Percentiles rank a stretch among this genome's conserved stretches.
phyloP scores from a whole-genome alignment of 2,113 vertebrate genomes.

The Melanerpes aurifrons region DNA sequence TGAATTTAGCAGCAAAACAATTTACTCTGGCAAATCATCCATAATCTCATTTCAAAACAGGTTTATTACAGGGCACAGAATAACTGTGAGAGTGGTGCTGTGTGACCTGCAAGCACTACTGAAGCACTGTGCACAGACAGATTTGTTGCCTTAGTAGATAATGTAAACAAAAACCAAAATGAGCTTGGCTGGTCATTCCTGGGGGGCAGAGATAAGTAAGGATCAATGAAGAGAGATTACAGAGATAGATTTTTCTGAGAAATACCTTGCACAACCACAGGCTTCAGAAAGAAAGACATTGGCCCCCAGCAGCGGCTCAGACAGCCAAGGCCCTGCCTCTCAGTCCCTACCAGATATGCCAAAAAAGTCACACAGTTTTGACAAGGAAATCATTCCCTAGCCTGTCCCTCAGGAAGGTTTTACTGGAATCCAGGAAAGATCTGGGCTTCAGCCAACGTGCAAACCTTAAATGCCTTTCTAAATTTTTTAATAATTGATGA shows the following conservation, averaged over 20 bases:
- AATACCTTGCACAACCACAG: neutral
- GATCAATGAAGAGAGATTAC: neutral
- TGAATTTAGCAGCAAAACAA: neutral
- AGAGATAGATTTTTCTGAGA: neutral
- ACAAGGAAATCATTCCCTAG: neutral
- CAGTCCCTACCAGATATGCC: accelerated
- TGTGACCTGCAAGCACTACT: neutral
- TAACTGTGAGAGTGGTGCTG: neutral
- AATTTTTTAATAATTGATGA: neutral
- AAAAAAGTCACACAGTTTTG: neutral
- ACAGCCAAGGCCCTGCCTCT: neutral
- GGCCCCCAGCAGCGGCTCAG: neutral
- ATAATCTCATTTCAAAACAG: neutral
- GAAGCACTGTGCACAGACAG: neutral
- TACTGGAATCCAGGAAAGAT: neutral
- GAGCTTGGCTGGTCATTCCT: neutral
- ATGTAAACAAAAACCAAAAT: neutral
- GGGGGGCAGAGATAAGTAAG: neutral
- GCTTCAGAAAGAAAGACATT: neutral
- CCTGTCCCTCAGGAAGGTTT: neutral
- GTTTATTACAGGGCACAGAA: neutral
- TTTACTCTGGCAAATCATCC: neutral
- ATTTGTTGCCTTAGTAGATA: neutral
- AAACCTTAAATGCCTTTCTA: neutral
- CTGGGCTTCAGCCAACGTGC: neutral